These are phyloP conservation scores for Paraplagusia blochii DNA, from an alignment of 2,113 vertebrate species.

Conservation along the genomic window DNA sequence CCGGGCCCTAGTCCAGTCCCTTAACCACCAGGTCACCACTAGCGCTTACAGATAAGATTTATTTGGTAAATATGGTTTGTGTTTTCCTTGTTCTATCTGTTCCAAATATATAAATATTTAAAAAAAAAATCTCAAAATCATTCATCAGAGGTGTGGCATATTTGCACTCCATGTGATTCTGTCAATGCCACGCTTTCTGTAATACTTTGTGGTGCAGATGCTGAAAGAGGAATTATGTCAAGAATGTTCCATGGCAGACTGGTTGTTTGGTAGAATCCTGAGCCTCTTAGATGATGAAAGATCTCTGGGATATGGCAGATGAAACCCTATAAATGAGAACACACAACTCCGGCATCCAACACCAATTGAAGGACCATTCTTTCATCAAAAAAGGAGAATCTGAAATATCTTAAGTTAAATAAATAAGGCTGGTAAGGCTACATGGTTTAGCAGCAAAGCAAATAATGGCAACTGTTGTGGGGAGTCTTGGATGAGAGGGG, in stretches of 20 bases:
- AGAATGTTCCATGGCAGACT: conserved; percentile 43
- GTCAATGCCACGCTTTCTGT: conserved; percentile 34
- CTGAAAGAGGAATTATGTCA: conserved; percentile 46
- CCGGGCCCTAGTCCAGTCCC: too few relatives aligned
- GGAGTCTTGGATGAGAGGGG: too few relatives aligned
- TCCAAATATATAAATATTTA: conserved; percentile 26
- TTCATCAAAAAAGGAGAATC: too few relatives aligned
- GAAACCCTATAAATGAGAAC: conserved; percentile 54
- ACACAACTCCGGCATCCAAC: conserved; percentile 32
- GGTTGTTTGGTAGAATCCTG: conserved; percentile 48
- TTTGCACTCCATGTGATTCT: conserved; percentile 8
- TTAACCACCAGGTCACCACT: too few relatives aligned
- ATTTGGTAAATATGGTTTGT: too few relatives aligned
- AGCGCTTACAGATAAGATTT: too few relatives aligned
- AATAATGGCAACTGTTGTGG: too few relatives aligned
- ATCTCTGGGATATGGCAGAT: conserved; percentile 48
- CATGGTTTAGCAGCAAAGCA: too few relatives aligned
- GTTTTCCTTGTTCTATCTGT: too few relatives aligned
- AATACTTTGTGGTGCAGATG: conserved; percentile 50
- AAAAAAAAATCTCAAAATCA: conserved; percentile 38
- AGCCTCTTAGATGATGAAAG: conserved; percentile 51
- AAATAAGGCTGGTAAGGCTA: too few relatives aligned
- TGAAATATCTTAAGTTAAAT: too few relatives aligned
- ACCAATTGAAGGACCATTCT: too few relatives aligned
- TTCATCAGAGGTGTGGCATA: neutral